phyloP scores from a whole-genome alignment of 2,113 vertebrate species.

The Pogonocichla stellata region DNA sequence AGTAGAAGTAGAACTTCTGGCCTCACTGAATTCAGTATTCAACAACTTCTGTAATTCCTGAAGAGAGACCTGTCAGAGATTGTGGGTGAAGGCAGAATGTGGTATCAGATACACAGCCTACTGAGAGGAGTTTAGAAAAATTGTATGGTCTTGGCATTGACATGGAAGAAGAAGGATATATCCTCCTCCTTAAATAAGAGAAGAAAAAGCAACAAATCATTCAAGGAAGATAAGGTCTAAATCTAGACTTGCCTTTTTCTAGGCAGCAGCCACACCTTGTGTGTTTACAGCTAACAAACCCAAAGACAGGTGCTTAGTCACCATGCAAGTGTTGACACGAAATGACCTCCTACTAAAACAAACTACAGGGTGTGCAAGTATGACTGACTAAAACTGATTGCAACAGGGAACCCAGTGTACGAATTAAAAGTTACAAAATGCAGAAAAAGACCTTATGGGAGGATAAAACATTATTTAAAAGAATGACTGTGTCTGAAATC shows the following conservation, averaged over 20 bases:
- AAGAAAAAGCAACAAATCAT: neutral
- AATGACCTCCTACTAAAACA: neutral
- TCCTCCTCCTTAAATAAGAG: neutral
- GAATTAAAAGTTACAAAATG: conserved; percentile 28
- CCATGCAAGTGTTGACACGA: neutral
- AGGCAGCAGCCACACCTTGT: neutral
- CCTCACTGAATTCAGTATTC: neutral
- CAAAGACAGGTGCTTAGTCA: conserved; percentile 39
- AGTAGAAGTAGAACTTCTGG: neutral
- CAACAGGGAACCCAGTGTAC: neutral
- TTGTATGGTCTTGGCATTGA: neutral
- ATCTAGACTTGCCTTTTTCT: neutral
- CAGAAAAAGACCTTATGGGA: neutral
- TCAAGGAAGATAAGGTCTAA: neutral
- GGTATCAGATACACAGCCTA: neutral
- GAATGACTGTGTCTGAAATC: neutral
- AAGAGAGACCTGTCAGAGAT: neutral
- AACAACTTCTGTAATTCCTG: neutral
- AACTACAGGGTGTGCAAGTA: neutral
- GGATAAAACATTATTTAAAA: neutral
- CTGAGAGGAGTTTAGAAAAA: neutral
- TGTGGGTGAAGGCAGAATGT: neutral
- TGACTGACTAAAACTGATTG: neutral
- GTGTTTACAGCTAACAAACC: neutral
- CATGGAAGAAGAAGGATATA: neutral